A percentile compares a stretch with the other conserved stretches of the same genome.
phyloP scores from a whole-genome alignment of 2,797 vertebrate species.

The Miichthys miiuy region DNA sequence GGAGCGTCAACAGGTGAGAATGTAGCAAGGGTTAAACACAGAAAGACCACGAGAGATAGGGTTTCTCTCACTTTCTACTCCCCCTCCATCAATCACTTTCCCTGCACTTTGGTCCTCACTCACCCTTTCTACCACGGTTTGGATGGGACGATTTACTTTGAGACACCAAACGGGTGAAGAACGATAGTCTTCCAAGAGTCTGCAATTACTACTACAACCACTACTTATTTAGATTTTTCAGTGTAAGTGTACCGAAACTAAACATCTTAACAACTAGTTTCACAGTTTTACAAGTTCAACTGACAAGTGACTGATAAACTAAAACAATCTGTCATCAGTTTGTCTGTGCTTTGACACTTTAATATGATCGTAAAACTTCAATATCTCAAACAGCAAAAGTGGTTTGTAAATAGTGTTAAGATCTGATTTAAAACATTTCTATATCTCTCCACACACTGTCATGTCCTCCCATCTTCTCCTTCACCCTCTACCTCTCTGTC shows the following conservation, averaged over 20 bases:
- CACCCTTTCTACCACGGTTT: conserved; percentile 4
- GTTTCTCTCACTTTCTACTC: conserved; percentile 68
- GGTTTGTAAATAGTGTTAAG: background rate
- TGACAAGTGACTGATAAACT: background rate
- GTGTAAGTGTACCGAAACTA: background rate
- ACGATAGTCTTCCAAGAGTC: background rate
- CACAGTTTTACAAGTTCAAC: conserved; percentile 9
- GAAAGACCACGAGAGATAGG: conserved; percentile 47
- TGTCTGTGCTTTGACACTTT: background rate
- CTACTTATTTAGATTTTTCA: background rate
- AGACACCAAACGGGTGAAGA: background rate
- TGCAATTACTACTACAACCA: no score
- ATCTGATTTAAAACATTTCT: background rate
- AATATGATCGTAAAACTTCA: no score
- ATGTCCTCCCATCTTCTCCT: background rate
- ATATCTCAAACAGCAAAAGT: no score
- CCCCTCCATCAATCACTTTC: background rate
- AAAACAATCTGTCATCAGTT: background rate
- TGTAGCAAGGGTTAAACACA: conserved; percentile 60
- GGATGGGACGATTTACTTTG: background rate
- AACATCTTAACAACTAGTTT: background rate
- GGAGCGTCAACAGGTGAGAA: conserved; percentile 81
- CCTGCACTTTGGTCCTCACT: conserved; percentile 2
- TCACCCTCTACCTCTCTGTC: background rate
- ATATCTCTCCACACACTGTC: background rate